Base-by-base conservation (phyloP, 1,140 invertebrate species). In the Panagrolaimus sp. region DNA sequence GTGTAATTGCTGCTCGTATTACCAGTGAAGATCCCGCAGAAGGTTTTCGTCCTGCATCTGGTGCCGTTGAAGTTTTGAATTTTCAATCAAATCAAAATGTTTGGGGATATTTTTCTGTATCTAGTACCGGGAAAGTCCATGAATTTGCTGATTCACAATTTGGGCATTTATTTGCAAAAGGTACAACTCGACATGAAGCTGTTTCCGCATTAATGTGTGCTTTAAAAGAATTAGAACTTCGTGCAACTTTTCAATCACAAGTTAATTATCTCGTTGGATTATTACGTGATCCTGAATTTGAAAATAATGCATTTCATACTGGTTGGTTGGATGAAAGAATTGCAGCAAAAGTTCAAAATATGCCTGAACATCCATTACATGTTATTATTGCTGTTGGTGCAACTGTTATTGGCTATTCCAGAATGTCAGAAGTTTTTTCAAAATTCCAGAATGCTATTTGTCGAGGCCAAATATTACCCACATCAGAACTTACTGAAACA, bases 141-240 rank as follows among this genome's bases (percentile, higher is more conserved):
- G 96, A 99, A 86, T 99, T 95, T 85, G 96, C 96, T 0, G 96
- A 99, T 84, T 98, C 95, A 0, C 96, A 99, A 84, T 99, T 99
- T 84, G 96, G 96, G 0, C 96, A 99, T 86, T 96, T 95, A 84
- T 99, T 99, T 86, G 96, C 95, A 0, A 98, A 94, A 93, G 96
- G 96, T n/a, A 94, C 98, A 84, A 93, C 95, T 63, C 82, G 80
- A 44, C 70, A 76, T 15, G 78, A 82, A 69, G 81, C 80, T 8
- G 77, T 69, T 76, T 85, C 85, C 87, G 94, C 98, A 86, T 86
- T 99, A 67, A 94, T 98, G 0, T 90, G 98, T 71, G 95, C 96
- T 0, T 84, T 99, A 14, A 98, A 98, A 83, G 96, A 99, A 85
- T 84, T 99, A 12, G 94, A 93, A 26, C 98, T 99, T 83, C 88